These are phyloP conservation scores for Triplophysa rosa DNA, from an alignment of 2,113 vertebrate genomes.

Conservation along the genomic window DNA sequence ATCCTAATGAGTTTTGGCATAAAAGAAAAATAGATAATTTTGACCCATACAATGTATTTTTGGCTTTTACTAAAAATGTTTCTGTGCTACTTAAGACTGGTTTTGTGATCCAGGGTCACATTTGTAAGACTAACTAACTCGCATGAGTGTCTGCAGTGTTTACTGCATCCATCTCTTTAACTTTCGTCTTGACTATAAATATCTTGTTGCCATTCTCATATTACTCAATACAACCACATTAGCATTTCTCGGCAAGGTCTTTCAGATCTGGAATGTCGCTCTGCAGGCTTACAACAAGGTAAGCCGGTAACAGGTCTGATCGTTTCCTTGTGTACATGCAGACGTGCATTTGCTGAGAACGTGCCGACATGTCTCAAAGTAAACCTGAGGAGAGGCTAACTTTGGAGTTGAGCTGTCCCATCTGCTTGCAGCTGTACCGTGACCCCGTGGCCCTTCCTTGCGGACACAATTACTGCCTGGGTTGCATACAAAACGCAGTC, in stretches of 20 bases:
- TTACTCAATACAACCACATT: neutral
- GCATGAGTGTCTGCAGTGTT: neutral
- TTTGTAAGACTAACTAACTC: neutral
- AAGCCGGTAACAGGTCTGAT: neutral
- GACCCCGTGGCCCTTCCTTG: conserved; percentile 70
- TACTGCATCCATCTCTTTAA: neutral
- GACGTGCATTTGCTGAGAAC: neutral
- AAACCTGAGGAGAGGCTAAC: conserved; percentile 58
- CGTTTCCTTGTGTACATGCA: neutral
- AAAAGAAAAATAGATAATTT: too few relatives aligned
- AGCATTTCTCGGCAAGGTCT: neutral
- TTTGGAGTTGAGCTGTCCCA: conserved; percentile 69
- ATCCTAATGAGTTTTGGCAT: too few relatives aligned
- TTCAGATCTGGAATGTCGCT: conserved; percentile 1
- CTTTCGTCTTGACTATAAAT: neutral
- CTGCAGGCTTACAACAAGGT: neutral
- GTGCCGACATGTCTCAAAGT: conserved; percentile 57
- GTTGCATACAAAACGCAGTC: conserved; percentile 58
- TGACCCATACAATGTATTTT: too few relatives aligned
- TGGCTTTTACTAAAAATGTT: too few relatives aligned
- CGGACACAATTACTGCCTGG: conserved; percentile 73
- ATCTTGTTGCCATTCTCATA: neutral
- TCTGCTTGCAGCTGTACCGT: conserved; percentile 70
- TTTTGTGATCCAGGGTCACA: too few relatives aligned
- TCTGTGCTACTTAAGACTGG: too few relatives aligned